phyloP scores from a whole-genome alignment of 2,797 vertebrate genomes.

The Molossus alvarezi region DNA sequence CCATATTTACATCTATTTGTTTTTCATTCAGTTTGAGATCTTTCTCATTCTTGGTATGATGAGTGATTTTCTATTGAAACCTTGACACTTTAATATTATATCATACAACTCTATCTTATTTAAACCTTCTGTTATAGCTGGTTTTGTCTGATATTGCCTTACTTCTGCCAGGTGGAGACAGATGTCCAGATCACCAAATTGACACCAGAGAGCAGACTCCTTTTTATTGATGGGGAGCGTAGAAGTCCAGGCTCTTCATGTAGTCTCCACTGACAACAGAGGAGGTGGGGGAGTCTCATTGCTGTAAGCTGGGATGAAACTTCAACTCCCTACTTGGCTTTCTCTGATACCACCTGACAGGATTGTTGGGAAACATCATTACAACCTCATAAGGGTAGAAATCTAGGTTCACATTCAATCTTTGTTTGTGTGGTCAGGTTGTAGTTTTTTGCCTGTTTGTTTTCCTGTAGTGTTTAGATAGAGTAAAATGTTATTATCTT shows the following conservation, averaged over 20 bases:
- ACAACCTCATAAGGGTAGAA: background rate
- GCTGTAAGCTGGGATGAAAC: background rate
- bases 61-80: background rate
- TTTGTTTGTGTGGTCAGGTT: background rate
- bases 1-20: background rate
- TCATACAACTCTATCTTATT: background rate
- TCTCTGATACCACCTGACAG: background rate
- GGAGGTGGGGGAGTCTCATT: background rate
- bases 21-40: background rate
- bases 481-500: background rate
- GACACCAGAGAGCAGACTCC: background rate
- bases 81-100: background rate
- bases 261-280: background rate
- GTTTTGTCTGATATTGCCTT: background rate
- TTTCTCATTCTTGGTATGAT: background rate
- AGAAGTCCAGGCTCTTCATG: background rate
- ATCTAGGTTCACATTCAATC: background rate
- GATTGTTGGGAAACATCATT: background rate
- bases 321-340: background rate
- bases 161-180: background rate
- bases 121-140: background rate
- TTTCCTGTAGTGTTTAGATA: background rate
- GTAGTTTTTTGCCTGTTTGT: background rate
- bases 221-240: background rate
- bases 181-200: background rate